These are phyloP conservation scores for Uria lomvia DNA, from an alignment of 2,113 vertebrate species.

Conservation along the genomic window DNA sequence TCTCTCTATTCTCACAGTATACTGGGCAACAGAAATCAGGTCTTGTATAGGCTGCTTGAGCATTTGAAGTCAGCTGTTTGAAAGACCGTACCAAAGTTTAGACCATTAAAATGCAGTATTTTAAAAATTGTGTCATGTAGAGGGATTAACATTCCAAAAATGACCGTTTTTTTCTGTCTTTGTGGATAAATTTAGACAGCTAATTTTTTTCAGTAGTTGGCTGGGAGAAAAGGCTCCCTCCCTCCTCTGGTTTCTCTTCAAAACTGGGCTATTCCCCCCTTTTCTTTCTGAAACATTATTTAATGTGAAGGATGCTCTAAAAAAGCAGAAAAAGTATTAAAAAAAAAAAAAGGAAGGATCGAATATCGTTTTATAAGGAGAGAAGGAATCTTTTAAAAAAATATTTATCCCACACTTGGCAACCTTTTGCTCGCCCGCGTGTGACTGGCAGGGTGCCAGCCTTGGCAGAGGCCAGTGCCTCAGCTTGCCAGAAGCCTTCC, in stretches of 20 bases:
- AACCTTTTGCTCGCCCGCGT: conserved; percentile 48
- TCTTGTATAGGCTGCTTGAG: background rate
- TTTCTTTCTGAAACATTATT: background rate
- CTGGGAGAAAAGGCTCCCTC: background rate
- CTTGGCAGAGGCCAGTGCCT: conserved; percentile 23
- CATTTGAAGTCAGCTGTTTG: conserved; percentile 29
- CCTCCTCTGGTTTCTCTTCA: background rate
- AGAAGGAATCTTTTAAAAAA: conserved; percentile 40
- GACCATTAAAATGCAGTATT: conserved; percentile 37
- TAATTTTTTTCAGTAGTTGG: background rate
- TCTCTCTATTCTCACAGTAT: background rate
- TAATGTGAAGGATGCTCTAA: background rate
- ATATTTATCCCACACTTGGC: conserved; percentile 62
- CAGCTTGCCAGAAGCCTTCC: conserved; percentile 76
- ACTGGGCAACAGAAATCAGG: background rate
- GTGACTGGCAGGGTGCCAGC: conserved; percentile 59
- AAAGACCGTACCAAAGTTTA: background rate
- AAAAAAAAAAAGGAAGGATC: background rate
- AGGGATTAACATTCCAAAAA: conserved; percentile 24
- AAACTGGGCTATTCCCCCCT: background rate
- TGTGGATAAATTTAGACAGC: conserved; percentile 20
- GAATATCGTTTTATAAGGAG: conserved; percentile 22
- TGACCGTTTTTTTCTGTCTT: background rate
- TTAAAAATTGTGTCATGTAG: background rate
- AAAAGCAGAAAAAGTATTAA: background rate